Evolutionary conservation across 2,113 vertebrate genomes (phyloP).

Genomic region (Poeciliopsis turrubarensis): DNA sequence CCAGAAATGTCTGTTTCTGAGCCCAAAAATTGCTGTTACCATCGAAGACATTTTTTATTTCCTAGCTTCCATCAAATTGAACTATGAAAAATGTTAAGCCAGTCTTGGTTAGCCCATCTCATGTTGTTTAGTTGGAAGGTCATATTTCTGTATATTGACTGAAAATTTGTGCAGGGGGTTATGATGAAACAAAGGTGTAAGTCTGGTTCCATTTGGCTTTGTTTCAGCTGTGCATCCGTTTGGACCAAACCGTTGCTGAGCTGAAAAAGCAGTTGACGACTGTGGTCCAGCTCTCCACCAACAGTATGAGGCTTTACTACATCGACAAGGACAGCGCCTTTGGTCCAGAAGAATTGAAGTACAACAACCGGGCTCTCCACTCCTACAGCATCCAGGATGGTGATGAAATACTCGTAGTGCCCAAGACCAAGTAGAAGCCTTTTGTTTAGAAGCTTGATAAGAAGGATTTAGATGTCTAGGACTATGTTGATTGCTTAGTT

Average conservation of each 20-base stretch:
- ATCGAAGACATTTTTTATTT: background rate
- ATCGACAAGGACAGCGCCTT: conserved; percentile 88
- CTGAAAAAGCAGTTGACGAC: conserved; percentile 92
- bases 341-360: conserved; percentile 95
- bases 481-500: conserved; percentile 39
- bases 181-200: background rate
- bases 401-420: conserved; percentile 93
- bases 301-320: conserved; percentile 95
- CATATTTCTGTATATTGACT: background rate
- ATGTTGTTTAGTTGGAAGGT: background rate
- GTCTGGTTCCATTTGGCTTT: conserved; percentile 13
- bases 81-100: background rate
- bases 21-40: background rate
- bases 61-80: background rate
- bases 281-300: conserved; percentile 89
- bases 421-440: conserved; percentile 87
- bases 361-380: conserved; percentile 89
- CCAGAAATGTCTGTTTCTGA: background rate
- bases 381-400: conserved; percentile 96
- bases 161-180: background rate
- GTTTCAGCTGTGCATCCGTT: conserved; percentile 81
- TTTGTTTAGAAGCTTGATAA: background rate
- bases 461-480: conserved; percentile 21
- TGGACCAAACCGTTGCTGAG: conserved; percentile 95
- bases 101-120: background rate